These are phyloP conservation scores for Tragulus kanchil DNA, from an alignment of 2,113 vertebrate genomes.

Conservation along the genomic window DNA sequence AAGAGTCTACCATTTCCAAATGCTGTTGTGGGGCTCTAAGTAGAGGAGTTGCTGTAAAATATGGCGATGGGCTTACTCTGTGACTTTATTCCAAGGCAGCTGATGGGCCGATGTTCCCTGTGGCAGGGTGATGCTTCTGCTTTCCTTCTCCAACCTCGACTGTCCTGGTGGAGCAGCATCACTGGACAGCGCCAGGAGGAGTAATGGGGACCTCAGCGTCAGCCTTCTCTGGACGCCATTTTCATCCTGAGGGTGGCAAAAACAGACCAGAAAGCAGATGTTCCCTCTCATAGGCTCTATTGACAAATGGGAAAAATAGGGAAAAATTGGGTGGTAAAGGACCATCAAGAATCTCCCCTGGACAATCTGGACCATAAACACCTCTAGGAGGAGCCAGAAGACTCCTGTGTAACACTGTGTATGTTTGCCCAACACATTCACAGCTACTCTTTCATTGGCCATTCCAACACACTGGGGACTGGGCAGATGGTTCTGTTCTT, in stretches of 20 bases:
- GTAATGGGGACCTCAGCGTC: conserved; percentile 47
- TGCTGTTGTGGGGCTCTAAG: not conserved
- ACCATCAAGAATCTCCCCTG: not conserved
- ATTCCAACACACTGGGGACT: not conserved
- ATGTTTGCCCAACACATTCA: not conserved
- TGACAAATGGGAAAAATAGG: conserved; percentile 48
- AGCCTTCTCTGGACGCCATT: conserved; percentile 19
- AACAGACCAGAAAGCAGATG: not conserved
- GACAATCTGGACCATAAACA: not conserved
- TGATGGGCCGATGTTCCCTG: not conserved
- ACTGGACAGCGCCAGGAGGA: conserved; percentile 5
- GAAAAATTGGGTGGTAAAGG: not conserved
- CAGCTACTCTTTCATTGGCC: not conserved
- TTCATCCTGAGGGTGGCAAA: conserved; percentile 4
- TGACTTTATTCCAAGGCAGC: not conserved
- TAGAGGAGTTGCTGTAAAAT: not conserved
- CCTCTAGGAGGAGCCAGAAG: not conserved
- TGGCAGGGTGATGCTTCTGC: not conserved
- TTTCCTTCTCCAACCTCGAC: not conserved
- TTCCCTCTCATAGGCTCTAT: conserved; percentile 5
- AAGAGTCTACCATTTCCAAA: not conserved
- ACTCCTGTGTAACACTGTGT: not conserved
- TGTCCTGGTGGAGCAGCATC: not conserved
- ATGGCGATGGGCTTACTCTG: not conserved
- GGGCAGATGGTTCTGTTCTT: not conserved